Evolutionary conservation across 2,888 invertebrate species (phyloP).

Genomic region (Drosophila borborema): DNA sequence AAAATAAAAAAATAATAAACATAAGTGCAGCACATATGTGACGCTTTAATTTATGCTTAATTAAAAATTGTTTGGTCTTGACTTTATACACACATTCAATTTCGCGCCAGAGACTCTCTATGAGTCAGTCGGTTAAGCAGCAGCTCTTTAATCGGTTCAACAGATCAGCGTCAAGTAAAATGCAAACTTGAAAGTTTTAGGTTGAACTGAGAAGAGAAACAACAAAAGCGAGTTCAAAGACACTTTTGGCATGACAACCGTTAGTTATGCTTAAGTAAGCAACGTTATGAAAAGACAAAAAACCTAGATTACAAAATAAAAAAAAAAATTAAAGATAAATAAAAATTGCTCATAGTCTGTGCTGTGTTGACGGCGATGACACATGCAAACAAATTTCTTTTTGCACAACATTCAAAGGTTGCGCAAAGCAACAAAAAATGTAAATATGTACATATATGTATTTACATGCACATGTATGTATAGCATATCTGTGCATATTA

Average conservation of each 20-base stretch:
- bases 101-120: neutral
- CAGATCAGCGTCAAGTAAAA: slow-evolving; percentile 45
- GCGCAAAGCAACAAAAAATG: neutral
- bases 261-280: slow-evolving; percentile 59
- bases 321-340: slow-evolving; percentile 14
- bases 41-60: slow-evolving; percentile 28
- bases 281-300: slow-evolving; percentile 18
- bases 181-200: slow-evolving; percentile 19
- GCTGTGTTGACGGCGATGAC: slow-evolving; percentile 50
- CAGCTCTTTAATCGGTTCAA: slow-evolving; percentile 45
- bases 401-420: slow-evolving; percentile 4
- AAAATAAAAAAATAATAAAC: neutral
- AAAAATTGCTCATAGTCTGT: slow-evolving; percentile 29
- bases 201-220: neutral
- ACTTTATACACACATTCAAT: slow-evolving; percentile 13
- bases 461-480: neutral
- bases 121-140: slow-evolving; percentile 26
- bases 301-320: slow-evolving; percentile 20
- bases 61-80: slow-evolving; percentile 41
- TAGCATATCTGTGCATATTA: slow-evolving; percentile 57
- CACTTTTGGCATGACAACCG: slow-evolving; percentile 61
- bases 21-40: slow-evolving; percentile 10
- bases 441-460: neutral
- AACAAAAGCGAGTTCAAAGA: slow-evolving; percentile 60
- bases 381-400: slow-evolving; percentile 42